phyloP scores from a whole-genome alignment of 2,797 vertebrate genomes.

The Enteromius thamalakanensis region DNA sequence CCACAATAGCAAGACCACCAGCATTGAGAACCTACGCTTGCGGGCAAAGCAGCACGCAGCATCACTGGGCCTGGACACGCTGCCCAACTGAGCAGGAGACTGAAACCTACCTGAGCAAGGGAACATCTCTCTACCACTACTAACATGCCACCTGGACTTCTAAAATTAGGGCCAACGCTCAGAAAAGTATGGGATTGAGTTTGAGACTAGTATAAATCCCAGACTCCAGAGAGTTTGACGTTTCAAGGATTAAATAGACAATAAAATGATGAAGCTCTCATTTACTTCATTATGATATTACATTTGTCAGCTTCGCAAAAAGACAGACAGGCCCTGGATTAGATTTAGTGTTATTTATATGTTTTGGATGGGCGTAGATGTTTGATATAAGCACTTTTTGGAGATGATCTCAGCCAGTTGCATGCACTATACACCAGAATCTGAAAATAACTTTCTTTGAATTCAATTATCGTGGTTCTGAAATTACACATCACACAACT shows the following conservation, averaged over 20 bases:
- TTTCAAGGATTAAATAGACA: slow-evolving; percentile 11
- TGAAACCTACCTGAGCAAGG: slow-evolving; percentile 35
- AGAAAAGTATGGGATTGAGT: not conserved
- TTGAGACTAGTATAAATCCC: slow-evolving; percentile 13
- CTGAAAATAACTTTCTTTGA: slow-evolving; percentile 45
- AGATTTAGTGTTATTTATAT: slow-evolving; percentile 31
- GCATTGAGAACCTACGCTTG: slow-evolving; percentile 94
- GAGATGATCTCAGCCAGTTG: slow-evolving; percentile 25
- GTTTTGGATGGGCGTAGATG: slow-evolving; percentile 29
- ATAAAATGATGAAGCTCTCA: not conserved
- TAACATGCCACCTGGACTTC: slow-evolving; percentile 25
- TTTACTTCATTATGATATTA: not conserved
- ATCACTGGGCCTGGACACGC: slow-evolving; percentile 93
- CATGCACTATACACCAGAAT: slow-evolving; percentile 29
- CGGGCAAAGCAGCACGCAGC: slow-evolving; percentile 96
- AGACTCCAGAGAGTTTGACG: not conserved
- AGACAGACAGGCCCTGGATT: slow-evolving; percentile 15
- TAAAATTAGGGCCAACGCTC: not conserved
- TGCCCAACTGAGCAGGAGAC: slow-evolving; percentile 86
- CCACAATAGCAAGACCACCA: slow-evolving; percentile 98
- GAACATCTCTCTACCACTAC: slow-evolving; percentile 29
- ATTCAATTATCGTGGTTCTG: slow-evolving; percentile 68
- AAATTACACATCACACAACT: slow-evolving; percentile 67
- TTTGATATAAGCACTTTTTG: slow-evolving; percentile 54
- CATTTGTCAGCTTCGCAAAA: slow-evolving; percentile 14